A percentile compares a stretch with the other conserved stretches of the same genome.
These are phyloP conservation scores for Drosophila cardini DNA, from an alignment of 1,140 invertebrate genomes.

Conservation along the genomic window DNA sequence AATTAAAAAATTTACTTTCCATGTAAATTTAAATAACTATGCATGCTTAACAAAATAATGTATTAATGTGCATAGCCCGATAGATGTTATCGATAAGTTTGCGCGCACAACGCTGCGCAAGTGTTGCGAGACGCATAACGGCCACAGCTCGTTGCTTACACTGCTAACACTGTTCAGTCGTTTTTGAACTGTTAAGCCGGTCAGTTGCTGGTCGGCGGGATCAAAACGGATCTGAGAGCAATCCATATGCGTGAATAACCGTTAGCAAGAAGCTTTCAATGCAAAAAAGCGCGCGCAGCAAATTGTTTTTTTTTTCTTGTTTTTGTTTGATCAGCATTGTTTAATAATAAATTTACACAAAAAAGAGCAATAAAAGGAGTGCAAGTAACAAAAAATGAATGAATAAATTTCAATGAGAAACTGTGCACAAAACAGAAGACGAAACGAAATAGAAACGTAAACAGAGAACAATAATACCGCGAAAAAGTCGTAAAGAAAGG, in stretches of 20 bases:
- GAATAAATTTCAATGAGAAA: constrained; percentile 45
- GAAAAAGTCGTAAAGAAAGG: constrained; percentile 69
- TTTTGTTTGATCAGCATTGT: constrained; percentile 19
- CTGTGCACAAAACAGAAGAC: constrained; percentile 31
- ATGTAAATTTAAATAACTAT: background rate
- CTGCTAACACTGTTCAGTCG: constrained; percentile 39
- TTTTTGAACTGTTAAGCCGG: constrained; percentile 58
- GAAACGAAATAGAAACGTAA: constrained; percentile 30
- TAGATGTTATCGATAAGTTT: constrained; percentile 2
- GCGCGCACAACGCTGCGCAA: background rate
- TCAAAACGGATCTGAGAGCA: background rate
- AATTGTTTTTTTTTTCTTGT: constrained; percentile 47
- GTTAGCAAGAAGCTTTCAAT: constrained; percentile 31
- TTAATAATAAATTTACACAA: constrained; percentile 1
- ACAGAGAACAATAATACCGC: constrained; percentile 42
- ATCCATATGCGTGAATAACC: constrained; percentile 44
- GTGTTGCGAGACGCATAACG: background rate
- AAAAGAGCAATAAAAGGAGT: constrained; percentile 39
- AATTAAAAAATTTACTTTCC: background rate
- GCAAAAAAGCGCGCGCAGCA: constrained; percentile 60
- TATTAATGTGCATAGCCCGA: background rate
- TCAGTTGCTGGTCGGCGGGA: constrained; percentile 21
- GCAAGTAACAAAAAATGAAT: constrained; percentile 47
- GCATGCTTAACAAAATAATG: background rate
- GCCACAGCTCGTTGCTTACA: background rate